Evolutionary conservation across 35 echinoderm and acorn worm genomes (phyloP).

Genomic region (Apostichopus parvimensis): DNA sequence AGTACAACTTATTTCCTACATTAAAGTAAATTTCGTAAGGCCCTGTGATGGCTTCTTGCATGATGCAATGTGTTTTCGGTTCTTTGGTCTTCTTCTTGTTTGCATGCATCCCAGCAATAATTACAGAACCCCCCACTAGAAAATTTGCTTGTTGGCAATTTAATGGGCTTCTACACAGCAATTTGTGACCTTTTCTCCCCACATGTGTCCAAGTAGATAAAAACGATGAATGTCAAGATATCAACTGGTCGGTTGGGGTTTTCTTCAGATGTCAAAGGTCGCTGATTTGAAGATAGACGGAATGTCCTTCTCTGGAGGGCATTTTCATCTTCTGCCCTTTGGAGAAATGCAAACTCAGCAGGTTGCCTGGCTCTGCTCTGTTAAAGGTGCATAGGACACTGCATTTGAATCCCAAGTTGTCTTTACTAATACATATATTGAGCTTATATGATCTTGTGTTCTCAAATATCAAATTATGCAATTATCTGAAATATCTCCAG

Average conservation of each 20-base stretch:
- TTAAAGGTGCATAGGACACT: too few species aligned
- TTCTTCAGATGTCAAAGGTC: not conserved
- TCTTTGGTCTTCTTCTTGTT: not conserved
- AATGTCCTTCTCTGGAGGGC: slow-evolving; percentile 20
- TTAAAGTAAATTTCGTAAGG: too few species aligned
- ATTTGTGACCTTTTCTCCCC: slow-evolving; percentile 24
- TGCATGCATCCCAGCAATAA: not conserved
- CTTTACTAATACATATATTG: too few species aligned
- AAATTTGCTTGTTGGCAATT: not conserved
- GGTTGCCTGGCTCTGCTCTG: not conserved
- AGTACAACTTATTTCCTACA: too few species aligned
- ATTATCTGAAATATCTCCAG: too few species aligned
- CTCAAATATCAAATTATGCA: too few species aligned
- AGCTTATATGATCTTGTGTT: too few species aligned
- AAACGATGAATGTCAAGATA: slow-evolving; percentile 6
- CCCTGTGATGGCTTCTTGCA: not conserved
- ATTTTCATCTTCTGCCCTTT: slow-evolving; percentile 42
- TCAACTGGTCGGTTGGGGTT: not conserved
- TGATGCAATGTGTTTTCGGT: not conserved
- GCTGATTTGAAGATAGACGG: slow-evolving; percentile 27
- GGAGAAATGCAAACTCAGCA: slow-evolving; percentile 30
- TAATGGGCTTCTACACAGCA: slow-evolving; percentile 42
- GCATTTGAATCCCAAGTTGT: too few species aligned
- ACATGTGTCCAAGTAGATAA: not conserved
- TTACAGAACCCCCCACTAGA: not conserved